Evolutionary conservation across 2,888 invertebrate species (phyloP), one percentile per base, ranked within the genome.

Genomic region (Sicus ferrugineus): DNA sequence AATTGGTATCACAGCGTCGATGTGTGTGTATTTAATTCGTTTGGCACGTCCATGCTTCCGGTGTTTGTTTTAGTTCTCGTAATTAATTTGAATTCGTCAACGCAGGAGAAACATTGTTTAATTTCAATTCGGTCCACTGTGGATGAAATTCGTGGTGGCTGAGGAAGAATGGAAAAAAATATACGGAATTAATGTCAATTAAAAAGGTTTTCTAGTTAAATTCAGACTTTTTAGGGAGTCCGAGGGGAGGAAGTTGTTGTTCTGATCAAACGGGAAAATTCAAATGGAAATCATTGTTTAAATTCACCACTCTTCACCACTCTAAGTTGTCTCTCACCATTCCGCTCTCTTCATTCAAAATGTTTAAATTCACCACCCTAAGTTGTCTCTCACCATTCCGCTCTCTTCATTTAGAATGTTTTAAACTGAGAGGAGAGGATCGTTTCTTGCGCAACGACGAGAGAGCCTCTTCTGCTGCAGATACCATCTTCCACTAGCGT

Each of bases 1-100:
- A 71, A 71, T 74, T 73, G 66, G n/a, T 28, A 58, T 38, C 30
- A 46, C 42, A 42, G 26, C 6, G 19, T 52, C 19, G 56, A 2
- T n/a, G 28, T 16, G 6, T n/a, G 11, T 19, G 30, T 1, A n/a
- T 31, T 30, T 42, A 28, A 46, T 46, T 42, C 19, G 42, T 48
- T 48, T 46, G 23, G 59, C 7, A 21, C 16, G 7, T 19, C 46
- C 31, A 23, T 28, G 30, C 58, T 56, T 66, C 66, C 66, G 66
- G 66, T 31, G 48, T 48, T 46, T 42, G 59, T 42, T 42, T 42
- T 42, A 42, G 42, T 42, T 42, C 42, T 42, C n/a, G 42, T 42
- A 42, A n/a, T 42, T 42, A 42, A 42, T 42, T 42, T 42, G 14
- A 42, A n/a, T n/a, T n/a, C n/a, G n/a, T 42, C 42, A 42, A 42